These are phyloP conservation scores for Drosophila nr. perissopoda DNA, from an alignment of 2,888 invertebrate species.

Conservation along the genomic window DNA sequence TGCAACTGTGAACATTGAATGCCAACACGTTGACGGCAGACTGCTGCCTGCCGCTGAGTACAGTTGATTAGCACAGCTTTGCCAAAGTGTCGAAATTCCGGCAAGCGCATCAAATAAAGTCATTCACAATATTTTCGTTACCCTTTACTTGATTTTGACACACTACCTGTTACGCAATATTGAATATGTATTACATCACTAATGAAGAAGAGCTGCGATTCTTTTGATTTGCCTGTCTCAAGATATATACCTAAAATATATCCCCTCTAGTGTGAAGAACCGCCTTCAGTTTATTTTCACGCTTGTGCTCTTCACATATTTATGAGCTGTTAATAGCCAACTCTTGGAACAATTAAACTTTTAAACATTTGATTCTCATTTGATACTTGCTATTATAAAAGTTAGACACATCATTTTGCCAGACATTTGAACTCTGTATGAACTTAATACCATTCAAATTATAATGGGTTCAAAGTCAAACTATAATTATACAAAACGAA, in stretches of 20 bases:
- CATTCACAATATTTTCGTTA: slow-evolving; percentile 27
- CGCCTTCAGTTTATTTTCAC: neutral
- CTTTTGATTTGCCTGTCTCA: neutral
- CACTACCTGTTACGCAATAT: neutral
- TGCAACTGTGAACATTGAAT: slow-evolving; percentile 27
- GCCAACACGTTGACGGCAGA: neutral
- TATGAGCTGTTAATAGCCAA: neutral
- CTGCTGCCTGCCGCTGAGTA: neutral
- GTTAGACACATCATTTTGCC: neutral
- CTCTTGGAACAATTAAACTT: neutral
- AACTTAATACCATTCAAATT: slow-evolving; percentile 6
- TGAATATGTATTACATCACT: neutral
- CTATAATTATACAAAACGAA: slow-evolving; percentile 15
- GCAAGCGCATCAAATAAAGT: slow-evolving; percentile 21
- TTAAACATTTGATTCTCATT: slow-evolving; percentile 1
- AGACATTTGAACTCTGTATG: slow-evolving; percentile 10
- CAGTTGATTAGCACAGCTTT: slow-evolving; percentile 49
- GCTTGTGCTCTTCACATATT: neutral
- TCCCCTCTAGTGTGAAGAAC: neutral
- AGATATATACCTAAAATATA: too few species aligned
- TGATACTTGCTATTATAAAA: neutral
- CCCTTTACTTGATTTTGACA: slow-evolving; percentile 1
- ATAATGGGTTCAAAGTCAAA: slow-evolving; percentile 15
- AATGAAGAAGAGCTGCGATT: neutral
- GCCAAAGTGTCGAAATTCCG: slow-evolving; percentile 48